Evolutionary conservation across 2,113 vertebrate species (phyloP), one percentile per base, ranked within the genome.

Genomic region (Danio rerio): DNA sequence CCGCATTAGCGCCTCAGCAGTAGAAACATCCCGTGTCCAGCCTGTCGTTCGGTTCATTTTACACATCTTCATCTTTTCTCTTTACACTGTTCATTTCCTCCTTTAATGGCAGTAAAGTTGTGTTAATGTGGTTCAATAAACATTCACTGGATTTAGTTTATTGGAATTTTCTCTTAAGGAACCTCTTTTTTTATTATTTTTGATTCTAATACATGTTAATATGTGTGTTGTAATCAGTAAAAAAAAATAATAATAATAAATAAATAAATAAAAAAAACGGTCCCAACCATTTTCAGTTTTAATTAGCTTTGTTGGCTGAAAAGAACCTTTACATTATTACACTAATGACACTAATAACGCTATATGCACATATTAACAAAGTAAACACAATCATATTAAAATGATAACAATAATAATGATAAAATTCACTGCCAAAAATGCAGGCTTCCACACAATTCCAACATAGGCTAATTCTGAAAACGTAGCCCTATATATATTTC

Each of bases 61-160:
- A 74, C 40, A 20, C 49, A 16, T 21, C 9, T 83, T 78, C 7
- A 50, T 70, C 78, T 71, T 5, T 53, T 49, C 9, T 3, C 3
- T 3, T 31, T 47, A 9, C 42, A 21, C 50, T 58, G 8, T 78
- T 76, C 16, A 50, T 71, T 58, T 83, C 73, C 53, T 58, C 73
- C 20, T 74, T 56, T 13, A 74, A 11, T 20, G 11, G 42, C 12
- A 31, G 11, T 53, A 9, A 18, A 80, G 31, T 45, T 52, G 8
- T 42, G 50, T 31, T 69, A 4, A 47, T 71, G 49, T 52, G 49
- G 45, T 31, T 47, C 18, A 45, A 47, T 69, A 20, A 15, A 11
- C 50, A 71, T 31, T 9, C 8, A 31, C 21, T 52, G 12, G 13
- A 4, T 31, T 6, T 2, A 21, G 47, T 71, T 50, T 12, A 15